Conservation (phyloP, 2,888 invertebrate genomes). For the Cremastinae sp. region DNA sequence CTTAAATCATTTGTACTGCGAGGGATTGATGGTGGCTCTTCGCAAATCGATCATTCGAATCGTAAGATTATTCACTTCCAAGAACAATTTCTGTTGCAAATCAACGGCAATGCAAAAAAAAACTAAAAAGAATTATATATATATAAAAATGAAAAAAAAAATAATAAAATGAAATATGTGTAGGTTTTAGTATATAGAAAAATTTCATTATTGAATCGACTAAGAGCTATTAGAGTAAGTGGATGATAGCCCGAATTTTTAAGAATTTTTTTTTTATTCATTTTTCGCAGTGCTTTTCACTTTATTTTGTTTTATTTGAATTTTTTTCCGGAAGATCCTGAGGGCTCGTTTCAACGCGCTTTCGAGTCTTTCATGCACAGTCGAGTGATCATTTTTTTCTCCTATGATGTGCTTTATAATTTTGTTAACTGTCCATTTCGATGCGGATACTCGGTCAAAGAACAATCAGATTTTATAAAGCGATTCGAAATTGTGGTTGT, state of each 20-base stretch:
- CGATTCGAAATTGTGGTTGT: conserved; percentile 59
- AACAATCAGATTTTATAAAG: conserved; percentile 32
- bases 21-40: conserved; percentile 68
- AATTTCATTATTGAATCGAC: conserved; percentile 46
- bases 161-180: conserved; percentile 43
- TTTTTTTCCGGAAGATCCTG: conserved; percentile 11
- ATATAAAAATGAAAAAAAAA: conserved; percentile 28
- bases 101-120: conserved; percentile 38
- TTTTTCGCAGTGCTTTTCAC: too few species aligned
- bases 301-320: conserved; percentile 5
- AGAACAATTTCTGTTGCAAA: conserved; percentile 65
- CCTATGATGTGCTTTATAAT: conserved; percentile 24
- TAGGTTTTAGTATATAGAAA: conserved; percentile 48
- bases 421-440: conserved; percentile 18
- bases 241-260: conserved; percentile 45
- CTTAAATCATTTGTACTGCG: conserved; percentile 70
- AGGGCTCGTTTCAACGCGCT: too few species aligned
- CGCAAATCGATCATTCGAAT: conserved; percentile 59
- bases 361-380: too few species aligned
- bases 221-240: conserved; percentile 35
- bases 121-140: conserved; percentile 52
- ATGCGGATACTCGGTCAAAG: conserved; percentile 10
- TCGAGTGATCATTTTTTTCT: conserved; percentile 13
- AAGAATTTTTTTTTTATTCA: conserved; percentile 45
- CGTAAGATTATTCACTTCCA: conserved; percentile 69